Evolutionary conservation across 1,140 invertebrate genomes (phyloP).

Genomic region (Drosophila kanapiae): DNA sequence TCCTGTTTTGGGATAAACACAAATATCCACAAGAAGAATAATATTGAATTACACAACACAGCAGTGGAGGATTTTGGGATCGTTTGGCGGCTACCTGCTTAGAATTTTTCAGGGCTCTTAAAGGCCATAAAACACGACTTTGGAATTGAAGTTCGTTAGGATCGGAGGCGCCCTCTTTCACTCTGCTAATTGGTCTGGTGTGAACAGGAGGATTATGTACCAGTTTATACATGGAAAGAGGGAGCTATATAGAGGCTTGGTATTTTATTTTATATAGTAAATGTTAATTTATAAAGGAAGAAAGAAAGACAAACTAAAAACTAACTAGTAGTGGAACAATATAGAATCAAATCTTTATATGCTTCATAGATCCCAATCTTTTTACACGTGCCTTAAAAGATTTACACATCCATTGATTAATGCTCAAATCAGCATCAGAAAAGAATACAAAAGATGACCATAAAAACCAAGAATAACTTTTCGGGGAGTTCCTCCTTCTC

Average conservation of each 20-base stretch:
- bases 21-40: conserved; percentile 64
- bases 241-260: background rate
- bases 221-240: background rate
- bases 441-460: conserved; percentile 23
- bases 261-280: background rate
- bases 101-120: conserved; percentile 21
- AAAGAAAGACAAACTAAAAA: background rate
- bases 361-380: background rate
- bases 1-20: conserved; percentile 60
- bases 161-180: conserved; percentile 37
- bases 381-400: conserved; percentile 24
- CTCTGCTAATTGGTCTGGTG: conserved; percentile 65
- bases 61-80: conserved; percentile 28
- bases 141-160: conserved; percentile 43
- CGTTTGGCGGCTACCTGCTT: conserved; percentile 57
- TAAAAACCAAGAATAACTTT: conserved; percentile 31
- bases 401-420: conserved; percentile 34
- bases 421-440: conserved; percentile 24
- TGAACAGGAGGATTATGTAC: conserved; percentile 11
- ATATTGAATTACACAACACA: conserved; percentile 75
- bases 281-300: too few relatives aligned
- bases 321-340: too few relatives aligned
- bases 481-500: conserved; percentile 36
- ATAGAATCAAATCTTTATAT: background rate
- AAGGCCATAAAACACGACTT: conserved; percentile 44